phyloP scores from a whole-genome alignment of 2,113 vertebrate species.

The Passer montanus region DNA sequence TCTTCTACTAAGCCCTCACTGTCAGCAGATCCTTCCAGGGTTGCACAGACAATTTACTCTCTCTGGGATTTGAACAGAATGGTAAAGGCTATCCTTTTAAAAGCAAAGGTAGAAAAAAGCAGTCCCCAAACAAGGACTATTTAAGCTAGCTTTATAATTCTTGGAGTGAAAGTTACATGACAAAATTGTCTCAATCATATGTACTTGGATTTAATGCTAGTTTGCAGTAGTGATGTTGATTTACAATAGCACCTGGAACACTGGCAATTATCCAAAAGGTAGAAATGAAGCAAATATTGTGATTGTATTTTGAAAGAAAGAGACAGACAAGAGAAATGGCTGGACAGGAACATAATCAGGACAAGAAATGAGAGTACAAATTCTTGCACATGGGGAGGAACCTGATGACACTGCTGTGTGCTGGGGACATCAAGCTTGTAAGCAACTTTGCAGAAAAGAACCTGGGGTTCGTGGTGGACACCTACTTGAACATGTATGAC shows the following conservation, averaged over 20 bases:
- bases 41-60: not conserved
- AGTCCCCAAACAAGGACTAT: not conserved
- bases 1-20: not conserved
- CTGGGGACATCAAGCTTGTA: not conserved
- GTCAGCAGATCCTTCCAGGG: not conserved
- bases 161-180: not conserved
- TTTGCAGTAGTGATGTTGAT: not conserved
- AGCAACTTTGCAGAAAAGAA: not conserved
- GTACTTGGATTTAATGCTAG: not conserved
- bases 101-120: not conserved
- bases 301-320: not conserved
- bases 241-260: not conserved
- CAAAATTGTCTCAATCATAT: not conserved
- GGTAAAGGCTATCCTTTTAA: not conserved
- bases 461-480: accelerated
- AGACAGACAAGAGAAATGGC: not conserved
- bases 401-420: not conserved
- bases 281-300: not conserved
- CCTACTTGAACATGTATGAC: not conserved
- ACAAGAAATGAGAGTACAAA: not conserved
- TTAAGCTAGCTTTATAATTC: not conserved
- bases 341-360: not conserved
- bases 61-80: not conserved
- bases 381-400: not conserved
- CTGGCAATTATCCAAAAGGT: not conserved